Percentiles rank a stretch among this genome's conserved stretches.
phyloP scores from a whole-genome alignment of 2,888 invertebrate genomes.

The Chrysomela aeneicollis region DNA sequence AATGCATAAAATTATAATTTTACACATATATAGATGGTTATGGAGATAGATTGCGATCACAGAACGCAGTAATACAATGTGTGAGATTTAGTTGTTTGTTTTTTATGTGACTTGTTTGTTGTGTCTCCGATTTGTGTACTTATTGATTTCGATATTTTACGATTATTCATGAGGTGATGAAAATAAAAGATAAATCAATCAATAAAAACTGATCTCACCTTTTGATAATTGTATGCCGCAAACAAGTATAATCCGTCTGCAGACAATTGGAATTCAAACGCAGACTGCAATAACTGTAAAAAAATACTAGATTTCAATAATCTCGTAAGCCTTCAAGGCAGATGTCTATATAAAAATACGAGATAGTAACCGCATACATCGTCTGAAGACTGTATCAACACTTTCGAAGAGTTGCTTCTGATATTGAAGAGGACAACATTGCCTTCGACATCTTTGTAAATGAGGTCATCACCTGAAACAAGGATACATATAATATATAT shows the following conservation, averaged over 20 bases:
- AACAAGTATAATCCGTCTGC: conserved; percentile 71
- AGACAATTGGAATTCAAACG: conserved; percentile 68
- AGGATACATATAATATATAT: conserved; percentile 31
- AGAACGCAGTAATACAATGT: too few species aligned
- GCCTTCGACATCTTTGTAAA: conserved; percentile 69
- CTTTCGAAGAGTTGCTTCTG: conserved; percentile 37
- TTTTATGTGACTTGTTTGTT: too few species aligned
- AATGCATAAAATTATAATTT: too few species aligned
- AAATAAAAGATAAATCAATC: background rate
- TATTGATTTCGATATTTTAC: too few species aligned
- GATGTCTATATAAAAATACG: conserved; percentile 25
- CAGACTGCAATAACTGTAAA: conserved; percentile 56
- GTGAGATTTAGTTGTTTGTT: too few species aligned
- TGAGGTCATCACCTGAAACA: conserved; percentile 69
- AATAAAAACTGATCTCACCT: conserved; percentile 61
- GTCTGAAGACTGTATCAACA: conserved; percentile 45
- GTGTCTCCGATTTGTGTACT: too few species aligned
- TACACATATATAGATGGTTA: too few species aligned
- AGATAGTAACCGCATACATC: conserved; percentile 46
- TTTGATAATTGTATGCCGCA: conserved; percentile 69
- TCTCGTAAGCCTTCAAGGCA: background rate
- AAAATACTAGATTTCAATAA: conserved; percentile 20
- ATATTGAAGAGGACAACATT: conserved; percentile 68
- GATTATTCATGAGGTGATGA: background rate
- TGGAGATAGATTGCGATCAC: too few species aligned